These are phyloP conservation scores for Drosophila burlai DNA, from an alignment of 1,140 invertebrate species.

Conservation along the genomic window DNA sequence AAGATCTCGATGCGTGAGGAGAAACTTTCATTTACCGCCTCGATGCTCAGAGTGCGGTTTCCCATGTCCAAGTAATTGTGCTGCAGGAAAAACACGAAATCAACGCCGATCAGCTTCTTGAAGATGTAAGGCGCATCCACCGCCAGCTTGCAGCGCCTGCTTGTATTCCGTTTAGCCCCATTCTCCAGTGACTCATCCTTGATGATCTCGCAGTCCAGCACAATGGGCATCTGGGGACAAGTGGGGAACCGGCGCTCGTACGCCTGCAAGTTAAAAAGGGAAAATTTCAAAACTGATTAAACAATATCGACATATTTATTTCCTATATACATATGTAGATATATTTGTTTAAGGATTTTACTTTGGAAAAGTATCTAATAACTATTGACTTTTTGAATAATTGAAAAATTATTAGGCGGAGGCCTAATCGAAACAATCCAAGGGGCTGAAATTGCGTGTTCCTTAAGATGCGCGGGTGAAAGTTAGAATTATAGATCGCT, in stretches of 20 bases:
- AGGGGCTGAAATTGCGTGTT: neutral
- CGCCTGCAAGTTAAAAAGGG: constrained; percentile 88
- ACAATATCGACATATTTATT: too few relatives aligned
- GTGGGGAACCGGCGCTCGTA: constrained; percentile 97
- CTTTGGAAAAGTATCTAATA: too few relatives aligned
- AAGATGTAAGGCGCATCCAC: constrained; percentile 98
- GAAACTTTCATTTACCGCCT: constrained; percentile 98
- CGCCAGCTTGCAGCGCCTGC: constrained; percentile 95
- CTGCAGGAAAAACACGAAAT: constrained; percentile 96
- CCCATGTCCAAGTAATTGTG: constrained; percentile 94
- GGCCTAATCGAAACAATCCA: too few relatives aligned
- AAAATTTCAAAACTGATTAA: neutral
- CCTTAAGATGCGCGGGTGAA: constrained; percentile 8
- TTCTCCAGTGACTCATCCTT: constrained; percentile 92
- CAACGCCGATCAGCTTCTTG: constrained; percentile 98
- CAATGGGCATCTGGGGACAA: constrained; percentile 97
- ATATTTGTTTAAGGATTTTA: too few relatives aligned
- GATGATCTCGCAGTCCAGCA: constrained; percentile 94
- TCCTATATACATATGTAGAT: too few relatives aligned
- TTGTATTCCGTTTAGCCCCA: constrained; percentile 92
- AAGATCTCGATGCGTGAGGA: constrained; percentile 93
- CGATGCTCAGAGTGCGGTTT: constrained; percentile 93
- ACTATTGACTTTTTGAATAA: too few relatives aligned
- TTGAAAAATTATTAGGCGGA: too few relatives aligned
- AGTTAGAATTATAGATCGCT: constrained; percentile 33